These are phyloP conservation scores for Xyrichtys novacula DNA, from an alignment of 2,797 vertebrate genomes.

Conservation along the genomic window DNA sequence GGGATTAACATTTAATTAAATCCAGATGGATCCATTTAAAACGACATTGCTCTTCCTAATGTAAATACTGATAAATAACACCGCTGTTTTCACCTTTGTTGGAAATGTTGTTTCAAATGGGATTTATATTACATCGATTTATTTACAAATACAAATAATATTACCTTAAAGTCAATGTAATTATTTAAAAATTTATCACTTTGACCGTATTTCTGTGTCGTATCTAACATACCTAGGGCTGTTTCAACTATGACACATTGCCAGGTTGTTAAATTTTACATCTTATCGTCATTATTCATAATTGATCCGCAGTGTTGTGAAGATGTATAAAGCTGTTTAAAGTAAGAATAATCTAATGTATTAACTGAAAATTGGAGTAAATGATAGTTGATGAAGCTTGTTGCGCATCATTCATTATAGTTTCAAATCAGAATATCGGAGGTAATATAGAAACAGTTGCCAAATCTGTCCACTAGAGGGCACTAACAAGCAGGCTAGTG, in stretches of 20 bases:
- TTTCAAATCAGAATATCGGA: not conserved
- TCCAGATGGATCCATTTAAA: not conserved
- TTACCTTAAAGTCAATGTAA: too few species aligned
- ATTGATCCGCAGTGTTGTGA: not conserved
- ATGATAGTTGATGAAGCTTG: not conserved
- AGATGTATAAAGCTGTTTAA: not conserved
- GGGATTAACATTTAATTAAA: not conserved
- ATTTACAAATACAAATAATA: too few species aligned
- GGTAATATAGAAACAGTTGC: constrained; percentile 3
- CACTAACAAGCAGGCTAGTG: not conserved
- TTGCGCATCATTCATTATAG: not conserved
- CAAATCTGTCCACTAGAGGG: constrained; percentile 41
- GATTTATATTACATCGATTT: too few species aligned
- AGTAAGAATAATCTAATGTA: not conserved
- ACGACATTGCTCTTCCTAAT: too few species aligned
- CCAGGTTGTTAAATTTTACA: too few species aligned
- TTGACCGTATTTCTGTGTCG: too few species aligned
- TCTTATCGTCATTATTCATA: too few species aligned
- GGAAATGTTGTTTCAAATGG: too few species aligned
- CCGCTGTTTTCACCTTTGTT: not conserved
- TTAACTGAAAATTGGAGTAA: not conserved
- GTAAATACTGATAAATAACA: too few species aligned
- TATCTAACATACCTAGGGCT: too few species aligned
- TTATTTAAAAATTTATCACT: too few species aligned
- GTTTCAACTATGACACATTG: too few species aligned